Conservation (phyloP, 2,888 invertebrate species). For the Chalcis sispes region DNA sequence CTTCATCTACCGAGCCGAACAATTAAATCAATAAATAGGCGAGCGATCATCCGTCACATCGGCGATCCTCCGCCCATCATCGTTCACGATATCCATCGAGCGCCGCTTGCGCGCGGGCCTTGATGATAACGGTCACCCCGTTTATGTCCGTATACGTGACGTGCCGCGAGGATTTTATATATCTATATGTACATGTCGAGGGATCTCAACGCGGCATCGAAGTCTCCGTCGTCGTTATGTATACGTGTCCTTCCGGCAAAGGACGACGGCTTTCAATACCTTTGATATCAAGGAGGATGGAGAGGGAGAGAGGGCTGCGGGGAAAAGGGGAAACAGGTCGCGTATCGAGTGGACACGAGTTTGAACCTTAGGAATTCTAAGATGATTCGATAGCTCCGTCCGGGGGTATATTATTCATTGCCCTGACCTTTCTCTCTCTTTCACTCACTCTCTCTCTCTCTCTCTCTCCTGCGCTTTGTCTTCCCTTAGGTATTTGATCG, state of each 20-base stretch:
- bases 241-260: no score
- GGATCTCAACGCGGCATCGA: background rate
- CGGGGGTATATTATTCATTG: background rate
- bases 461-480: background rate
- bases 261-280: background rate
- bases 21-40: slow-evolving; percentile 54
- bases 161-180: background rate
- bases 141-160: background rate
- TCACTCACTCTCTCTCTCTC: background rate
- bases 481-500: background rate
- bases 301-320: no score
- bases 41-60: slow-evolving; percentile 32
- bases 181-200: background rate
- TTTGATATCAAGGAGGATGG: no score
- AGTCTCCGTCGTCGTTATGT: background rate
- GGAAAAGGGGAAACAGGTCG: no score
- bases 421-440: background rate
- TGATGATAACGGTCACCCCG: slow-evolving; percentile 29
- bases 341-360: background rate
- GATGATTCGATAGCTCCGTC: background rate
- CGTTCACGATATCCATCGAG: slow-evolving; percentile 48
- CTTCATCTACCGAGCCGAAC: slow-evolving; percentile 16
- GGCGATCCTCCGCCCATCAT: slow-evolving; percentile 48
- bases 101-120: slow-evolving; percentile 6
- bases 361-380: background rate